Evolutionary conservation across 1,140 invertebrate species (phyloP).

Genomic region (Drosophila pandora): DNA sequence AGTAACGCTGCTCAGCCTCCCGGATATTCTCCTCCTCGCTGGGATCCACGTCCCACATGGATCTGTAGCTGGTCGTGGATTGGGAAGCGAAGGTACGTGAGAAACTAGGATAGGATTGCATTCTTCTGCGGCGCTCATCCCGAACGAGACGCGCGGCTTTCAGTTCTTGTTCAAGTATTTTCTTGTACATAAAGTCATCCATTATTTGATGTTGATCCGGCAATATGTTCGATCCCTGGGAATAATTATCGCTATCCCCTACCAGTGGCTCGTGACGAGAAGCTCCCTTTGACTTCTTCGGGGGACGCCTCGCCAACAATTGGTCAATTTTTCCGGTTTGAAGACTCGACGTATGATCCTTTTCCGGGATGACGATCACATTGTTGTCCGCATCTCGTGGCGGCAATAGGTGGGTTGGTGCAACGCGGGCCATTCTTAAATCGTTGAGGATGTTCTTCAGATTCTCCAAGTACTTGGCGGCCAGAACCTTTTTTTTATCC

Average conservation of each 20-base stretch:
- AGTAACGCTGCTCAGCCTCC: conserved; percentile 11
- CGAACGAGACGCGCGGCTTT: not conserved
- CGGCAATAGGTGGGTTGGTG: not conserved
- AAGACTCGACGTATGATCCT: not conserved
- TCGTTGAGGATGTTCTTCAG: conserved; percentile 12
- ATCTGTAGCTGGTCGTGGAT: not conserved
- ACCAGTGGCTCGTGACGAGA: not conserved
- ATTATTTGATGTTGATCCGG: not conserved
- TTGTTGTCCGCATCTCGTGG: not conserved
- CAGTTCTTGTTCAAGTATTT: conserved; percentile 11
- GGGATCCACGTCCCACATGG: not conserved
- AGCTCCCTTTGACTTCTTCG: not conserved
- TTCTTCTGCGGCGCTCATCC: not conserved
- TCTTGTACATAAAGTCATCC: not conserved
- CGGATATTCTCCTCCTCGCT: conserved; percentile 8
- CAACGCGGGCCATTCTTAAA: not conserved
- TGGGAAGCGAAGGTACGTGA: not conserved
- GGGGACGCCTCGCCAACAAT: not conserved
- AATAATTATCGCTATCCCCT: no score
- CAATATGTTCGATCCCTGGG: not conserved
- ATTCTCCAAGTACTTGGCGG: conserved; percentile 25
- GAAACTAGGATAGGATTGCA: not conserved
- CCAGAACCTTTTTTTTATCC: not conserved
- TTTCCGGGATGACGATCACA: not conserved
- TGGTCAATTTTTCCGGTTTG: not conserved